phyloP scores from a whole-genome alignment of 2,888 invertebrate species.

The Amphiduros pacificus region DNA sequence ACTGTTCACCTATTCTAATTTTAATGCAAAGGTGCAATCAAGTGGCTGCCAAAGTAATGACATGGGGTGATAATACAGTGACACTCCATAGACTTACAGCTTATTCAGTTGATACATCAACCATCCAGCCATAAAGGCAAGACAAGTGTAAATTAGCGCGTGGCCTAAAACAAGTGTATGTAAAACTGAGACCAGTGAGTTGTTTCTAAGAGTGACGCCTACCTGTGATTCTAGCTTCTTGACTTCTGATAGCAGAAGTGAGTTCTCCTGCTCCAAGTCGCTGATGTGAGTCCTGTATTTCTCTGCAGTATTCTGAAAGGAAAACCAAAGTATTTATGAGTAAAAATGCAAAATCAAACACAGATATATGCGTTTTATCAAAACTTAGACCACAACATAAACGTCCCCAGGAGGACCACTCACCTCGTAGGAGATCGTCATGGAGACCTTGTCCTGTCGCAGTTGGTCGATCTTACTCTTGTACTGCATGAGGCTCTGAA shows the following conservation, averaged over 20 bases:
- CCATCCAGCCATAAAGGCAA: too few relatives aligned
- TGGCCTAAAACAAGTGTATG: too few relatives aligned
- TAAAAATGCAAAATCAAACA: background rate
- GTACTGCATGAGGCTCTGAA: constrained; percentile 50
- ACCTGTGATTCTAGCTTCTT: constrained; percentile 53
- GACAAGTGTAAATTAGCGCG: too few relatives aligned
- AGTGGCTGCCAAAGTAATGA: too few relatives aligned
- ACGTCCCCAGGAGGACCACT: constrained; percentile 6
- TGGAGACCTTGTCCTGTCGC: constrained; percentile 51
- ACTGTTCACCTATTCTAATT: too few relatives aligned
- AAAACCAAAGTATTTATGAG: background rate
- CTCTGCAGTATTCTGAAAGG: constrained; percentile 44
- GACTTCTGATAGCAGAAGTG: constrained; percentile 49
- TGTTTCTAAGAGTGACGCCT: too few relatives aligned
- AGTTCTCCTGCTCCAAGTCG: constrained; percentile 52
- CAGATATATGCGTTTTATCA: background rate
- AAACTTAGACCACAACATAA: background rate
- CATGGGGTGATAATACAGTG: too few relatives aligned
- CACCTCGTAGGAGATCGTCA: constrained; percentile 51
- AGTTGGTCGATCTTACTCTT: constrained; percentile 53
- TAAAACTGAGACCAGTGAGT: too few relatives aligned
- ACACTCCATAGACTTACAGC: too few relatives aligned
- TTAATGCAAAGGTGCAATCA: too few relatives aligned
- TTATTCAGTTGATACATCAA: too few relatives aligned
- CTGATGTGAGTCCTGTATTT: constrained; percentile 49